Percentiles rank a stretch among this genome's conserved stretches.
phyloP scores from a whole-genome alignment of 1,140 invertebrate species.

The Tetramorium alpestre region DNA sequence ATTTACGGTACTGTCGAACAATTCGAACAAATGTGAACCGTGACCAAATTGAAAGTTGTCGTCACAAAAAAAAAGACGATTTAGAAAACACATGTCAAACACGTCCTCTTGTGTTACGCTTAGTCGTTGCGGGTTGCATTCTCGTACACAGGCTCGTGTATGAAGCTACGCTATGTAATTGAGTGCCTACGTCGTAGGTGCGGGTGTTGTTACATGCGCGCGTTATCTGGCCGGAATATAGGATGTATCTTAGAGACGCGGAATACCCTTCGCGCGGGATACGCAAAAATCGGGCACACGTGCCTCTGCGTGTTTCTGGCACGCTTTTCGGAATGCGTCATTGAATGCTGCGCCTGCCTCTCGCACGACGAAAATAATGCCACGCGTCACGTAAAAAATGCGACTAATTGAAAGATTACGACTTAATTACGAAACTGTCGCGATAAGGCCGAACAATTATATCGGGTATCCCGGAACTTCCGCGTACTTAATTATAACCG shows the following conservation, averaged over 20 bases:
- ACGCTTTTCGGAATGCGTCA: slow-evolving; percentile 14
- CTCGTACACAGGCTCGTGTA: slow-evolving; percentile 23
- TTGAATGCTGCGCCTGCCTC: neutral
- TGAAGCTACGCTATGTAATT: slow-evolving; percentile 8
- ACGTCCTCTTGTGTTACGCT: slow-evolving; percentile 38
- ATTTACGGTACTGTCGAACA: slow-evolving; percentile 19
- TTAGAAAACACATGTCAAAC: slow-evolving; percentile 48
- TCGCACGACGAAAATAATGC: slow-evolving; percentile 8
- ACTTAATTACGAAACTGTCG: neutral
- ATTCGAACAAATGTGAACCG: neutral
- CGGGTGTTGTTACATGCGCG: neutral
- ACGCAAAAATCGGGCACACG: neutral
- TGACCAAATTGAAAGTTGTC: neutral
- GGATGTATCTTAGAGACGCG: neutral
- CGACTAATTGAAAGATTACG: neutral
- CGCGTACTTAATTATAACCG: no score
- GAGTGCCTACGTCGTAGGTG: neutral
- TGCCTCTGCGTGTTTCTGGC: slow-evolving; percentile 19
- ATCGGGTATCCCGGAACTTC: neutral
- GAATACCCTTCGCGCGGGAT: neutral
- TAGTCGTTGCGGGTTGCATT: slow-evolving; percentile 51
- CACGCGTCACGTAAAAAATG: neutral
- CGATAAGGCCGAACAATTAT: neutral
- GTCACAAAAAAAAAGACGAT: slow-evolving; percentile 24
- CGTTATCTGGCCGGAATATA: slow-evolving; percentile 46